phyloP scores from a whole-genome alignment of 1,140 invertebrate genomes.

The Myzus persicae region DNA sequence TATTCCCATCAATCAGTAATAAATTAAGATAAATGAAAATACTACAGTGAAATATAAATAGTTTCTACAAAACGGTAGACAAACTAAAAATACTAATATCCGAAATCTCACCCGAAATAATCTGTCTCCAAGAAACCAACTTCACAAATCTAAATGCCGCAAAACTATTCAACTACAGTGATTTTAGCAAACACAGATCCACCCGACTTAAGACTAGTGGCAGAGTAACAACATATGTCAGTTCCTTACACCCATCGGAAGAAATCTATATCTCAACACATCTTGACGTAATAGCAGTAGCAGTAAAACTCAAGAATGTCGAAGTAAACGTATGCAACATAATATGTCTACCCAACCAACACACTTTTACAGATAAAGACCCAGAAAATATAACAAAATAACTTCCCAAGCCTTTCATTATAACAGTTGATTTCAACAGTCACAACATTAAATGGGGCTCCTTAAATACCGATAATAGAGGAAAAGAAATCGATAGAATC shows the following conservation, averaged over 20 bases:
- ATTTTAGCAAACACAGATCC: too few species aligned
- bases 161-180: too few species aligned
- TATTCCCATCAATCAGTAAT: neutral
- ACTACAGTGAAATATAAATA: constrained; percentile 14
- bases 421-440: neutral
- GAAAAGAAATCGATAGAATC: too few species aligned
- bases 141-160: neutral
- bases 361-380: neutral
- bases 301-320: too few species aligned
- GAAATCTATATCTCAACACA: neutral
- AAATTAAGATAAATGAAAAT: neutral
- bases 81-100: constrained; percentile 21
- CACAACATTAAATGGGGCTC: neutral
- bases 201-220: too few species aligned
- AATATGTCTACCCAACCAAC: neutral
- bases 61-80: neutral
- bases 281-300: too few species aligned
- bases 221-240: too few species aligned
- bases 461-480: too few species aligned
- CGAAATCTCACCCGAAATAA: neutral
- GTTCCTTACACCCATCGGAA: neutral
- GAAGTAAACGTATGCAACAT: neutral
- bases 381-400: neutral
- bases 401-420: neutral
- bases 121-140: neutral